A percentile compares a stretch with the other conserved stretches of the same genome.
Evolutionary conservation across 1,140 invertebrate genomes (phyloP).

Genomic region (Macrotrachela quadricornifera): DNA sequence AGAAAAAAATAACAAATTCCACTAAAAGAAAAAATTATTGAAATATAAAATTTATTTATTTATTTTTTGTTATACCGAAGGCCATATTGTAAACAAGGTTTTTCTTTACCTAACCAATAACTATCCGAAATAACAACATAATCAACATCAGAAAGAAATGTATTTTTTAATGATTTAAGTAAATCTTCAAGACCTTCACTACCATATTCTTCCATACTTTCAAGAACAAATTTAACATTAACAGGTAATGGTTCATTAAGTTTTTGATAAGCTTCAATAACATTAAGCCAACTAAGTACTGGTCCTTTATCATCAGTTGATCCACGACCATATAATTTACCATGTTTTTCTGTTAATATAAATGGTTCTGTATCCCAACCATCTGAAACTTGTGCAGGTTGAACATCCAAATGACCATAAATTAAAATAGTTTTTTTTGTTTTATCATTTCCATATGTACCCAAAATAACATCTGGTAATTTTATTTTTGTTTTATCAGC

Average conservation of each 20-base stretch:
- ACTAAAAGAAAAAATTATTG: constrained; percentile 18
- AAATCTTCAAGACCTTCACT: constrained; percentile 79
- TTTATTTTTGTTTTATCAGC: constrained; percentile 47
- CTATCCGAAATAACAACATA: constrained; percentile 95
- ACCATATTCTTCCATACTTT: constrained; percentile 95
- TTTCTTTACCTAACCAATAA: constrained; percentile 87
- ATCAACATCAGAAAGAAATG: constrained; percentile 43
- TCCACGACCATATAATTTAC: constrained; percentile 72
- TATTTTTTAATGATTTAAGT: constrained; percentile 30
- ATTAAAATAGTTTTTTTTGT: constrained; percentile 70
- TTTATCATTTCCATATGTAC: constrained; percentile 54
- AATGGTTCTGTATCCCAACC: constrained; percentile 92
- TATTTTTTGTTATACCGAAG: constrained; percentile 38
- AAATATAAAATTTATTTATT: background rate
- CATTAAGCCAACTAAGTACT: constrained; percentile 71
- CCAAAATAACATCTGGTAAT: constrained; percentile 70
- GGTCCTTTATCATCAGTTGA: constrained; percentile 72
- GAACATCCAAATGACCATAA: constrained; percentile 94
- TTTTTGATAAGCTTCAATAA: constrained; percentile 63
- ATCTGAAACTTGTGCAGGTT: constrained; percentile 63
- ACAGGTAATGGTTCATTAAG: constrained; percentile 46
- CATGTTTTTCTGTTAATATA: constrained; percentile 59
- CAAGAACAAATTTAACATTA: constrained; percentile 72
- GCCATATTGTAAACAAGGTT: constrained; percentile 90
- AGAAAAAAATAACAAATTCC: constrained; percentile 77